These are phyloP conservation scores for Caenorhabditis plicata DNA, from an alignment of 2,888 invertebrate species.

Conservation along the genomic window DNA sequence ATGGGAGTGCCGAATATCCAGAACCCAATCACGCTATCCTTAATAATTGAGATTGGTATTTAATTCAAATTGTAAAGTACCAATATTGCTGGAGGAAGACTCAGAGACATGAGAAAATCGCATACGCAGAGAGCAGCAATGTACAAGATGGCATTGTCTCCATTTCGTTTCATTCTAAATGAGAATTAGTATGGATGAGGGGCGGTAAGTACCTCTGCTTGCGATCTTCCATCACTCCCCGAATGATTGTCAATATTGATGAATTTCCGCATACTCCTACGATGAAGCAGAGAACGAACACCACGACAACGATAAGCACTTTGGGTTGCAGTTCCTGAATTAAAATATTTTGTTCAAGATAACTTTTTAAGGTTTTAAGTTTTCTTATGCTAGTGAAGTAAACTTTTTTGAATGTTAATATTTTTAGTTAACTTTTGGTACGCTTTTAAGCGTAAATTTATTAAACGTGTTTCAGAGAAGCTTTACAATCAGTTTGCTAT, in stretches of 20 bases:
- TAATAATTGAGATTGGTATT: background rate
- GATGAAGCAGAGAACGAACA: slow-evolving; percentile 59
- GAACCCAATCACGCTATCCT: slow-evolving; percentile 63
- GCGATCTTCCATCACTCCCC: slow-evolving; percentile 53
- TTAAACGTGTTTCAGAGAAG: too few relatives aligned
- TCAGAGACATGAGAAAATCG: slow-evolving; percentile 61
- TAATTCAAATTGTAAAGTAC: slow-evolving; percentile 17
- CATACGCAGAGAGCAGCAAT: slow-evolving; percentile 59
- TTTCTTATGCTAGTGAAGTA: too few relatives aligned
- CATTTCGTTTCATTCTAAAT: slow-evolving; percentile 32
- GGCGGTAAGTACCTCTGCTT: background rate
- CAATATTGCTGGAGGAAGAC: slow-evolving; percentile 61
- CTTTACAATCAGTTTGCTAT: too few relatives aligned
- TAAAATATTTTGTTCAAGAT: too few relatives aligned
- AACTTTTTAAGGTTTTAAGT: too few relatives aligned
- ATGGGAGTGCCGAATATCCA: slow-evolving; percentile 62
- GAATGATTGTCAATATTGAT: slow-evolving; percentile 57
- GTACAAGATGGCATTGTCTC: slow-evolving; percentile 61
- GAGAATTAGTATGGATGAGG: background rate
- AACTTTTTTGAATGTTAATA: too few relatives aligned
- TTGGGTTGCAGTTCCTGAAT: slow-evolving; percentile 60
- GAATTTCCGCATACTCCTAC: slow-evolving; percentile 61
- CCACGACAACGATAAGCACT: slow-evolving; percentile 55
- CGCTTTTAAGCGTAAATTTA: too few relatives aligned
- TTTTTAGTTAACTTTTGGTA: too few relatives aligned